A percentile compares a stretch with the other conserved stretches of the same genome.
Evolutionary conservation across 1,140 invertebrate genomes (phyloP).

Genomic region (Octopus sinensis): DNA sequence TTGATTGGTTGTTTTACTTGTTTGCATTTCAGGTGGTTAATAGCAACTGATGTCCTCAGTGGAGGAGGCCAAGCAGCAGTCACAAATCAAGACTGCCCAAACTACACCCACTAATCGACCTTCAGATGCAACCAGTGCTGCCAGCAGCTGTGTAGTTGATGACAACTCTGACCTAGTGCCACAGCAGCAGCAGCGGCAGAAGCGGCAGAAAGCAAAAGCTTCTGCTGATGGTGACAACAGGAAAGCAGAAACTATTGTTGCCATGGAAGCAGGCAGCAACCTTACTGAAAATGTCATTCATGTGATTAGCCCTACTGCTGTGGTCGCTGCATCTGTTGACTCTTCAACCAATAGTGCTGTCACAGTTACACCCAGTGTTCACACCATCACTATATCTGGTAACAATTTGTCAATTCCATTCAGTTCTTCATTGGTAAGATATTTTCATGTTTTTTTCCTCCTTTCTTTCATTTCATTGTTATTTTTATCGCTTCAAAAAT

Average conservation of each 20-base stretch:
- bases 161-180: not conserved
- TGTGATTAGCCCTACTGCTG: conserved; percentile 35
- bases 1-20: not conserved
- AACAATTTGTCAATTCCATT: conserved; percentile 39
- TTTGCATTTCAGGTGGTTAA: conserved; percentile 7
- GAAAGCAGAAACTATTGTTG: conserved; percentile 10
- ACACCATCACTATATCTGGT: conserved; percentile 43
- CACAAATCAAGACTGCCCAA: not conserved
- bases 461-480: not conserved
- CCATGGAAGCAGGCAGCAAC: conserved; percentile 18
- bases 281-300: conserved; percentile 45
- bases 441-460: not conserved
- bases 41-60: conserved; percentile 27
- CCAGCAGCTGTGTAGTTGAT: not conserved
- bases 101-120: not conserved
- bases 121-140: not conserved
- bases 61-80: conserved; percentile 20
- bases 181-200: not conserved
- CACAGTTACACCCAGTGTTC: conserved; percentile 21
- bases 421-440: conserved; percentile 13
- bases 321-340: conserved; percentile 20
- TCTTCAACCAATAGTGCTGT: conserved; percentile 12
- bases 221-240: conserved; percentile 18
- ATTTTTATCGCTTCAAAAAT: too few species aligned
- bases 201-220: not conserved